These are phyloP conservation scores for Nycticebus coucang DNA, from an alignment of 2,113 vertebrate species.

Conservation along the genomic window DNA sequence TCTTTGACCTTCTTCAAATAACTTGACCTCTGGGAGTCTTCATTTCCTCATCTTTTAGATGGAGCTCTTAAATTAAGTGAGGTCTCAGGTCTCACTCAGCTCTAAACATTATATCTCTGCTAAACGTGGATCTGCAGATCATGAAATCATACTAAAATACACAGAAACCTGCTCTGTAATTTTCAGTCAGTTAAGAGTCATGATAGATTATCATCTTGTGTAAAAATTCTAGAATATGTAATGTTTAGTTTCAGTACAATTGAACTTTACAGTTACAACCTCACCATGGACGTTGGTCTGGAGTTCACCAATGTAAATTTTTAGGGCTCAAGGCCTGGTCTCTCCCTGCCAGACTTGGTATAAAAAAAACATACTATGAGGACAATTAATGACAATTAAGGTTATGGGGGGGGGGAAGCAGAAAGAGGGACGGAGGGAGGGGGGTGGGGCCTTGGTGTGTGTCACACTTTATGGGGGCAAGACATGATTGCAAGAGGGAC, in stretches of 20 bases:
- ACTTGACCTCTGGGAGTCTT: neutral
- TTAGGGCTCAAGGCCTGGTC: neutral
- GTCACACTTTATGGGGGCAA: too few species aligned
- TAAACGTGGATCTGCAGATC: neutral
- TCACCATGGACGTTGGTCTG: neutral
- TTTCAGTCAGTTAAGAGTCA: neutral
- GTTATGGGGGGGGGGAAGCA: too few species aligned
- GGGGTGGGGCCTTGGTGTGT: too few species aligned
- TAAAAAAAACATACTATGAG: too few species aligned
- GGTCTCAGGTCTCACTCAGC: neutral
- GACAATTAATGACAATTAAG: too few species aligned
- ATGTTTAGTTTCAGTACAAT: neutral
- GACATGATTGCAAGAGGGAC: too few species aligned
- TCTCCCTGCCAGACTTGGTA: neutral
- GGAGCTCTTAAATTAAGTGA: neutral
- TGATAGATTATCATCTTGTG: neutral
- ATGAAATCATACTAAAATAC: neutral
- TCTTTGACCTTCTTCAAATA: slow-evolving; percentile 23
- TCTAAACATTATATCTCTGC: neutral
- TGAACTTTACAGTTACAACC: neutral
- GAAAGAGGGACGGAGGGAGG: too few species aligned
- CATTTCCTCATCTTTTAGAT: slow-evolving; percentile 33
- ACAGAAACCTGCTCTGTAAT: neutral
- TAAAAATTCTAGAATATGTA: neutral
- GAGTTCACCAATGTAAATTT: neutral